Percentiles rank a stretch among this genome's conserved stretches.
Conservation (phyloP, 2,888 invertebrate genomes). For the Lasioglossum calceatum region DNA sequence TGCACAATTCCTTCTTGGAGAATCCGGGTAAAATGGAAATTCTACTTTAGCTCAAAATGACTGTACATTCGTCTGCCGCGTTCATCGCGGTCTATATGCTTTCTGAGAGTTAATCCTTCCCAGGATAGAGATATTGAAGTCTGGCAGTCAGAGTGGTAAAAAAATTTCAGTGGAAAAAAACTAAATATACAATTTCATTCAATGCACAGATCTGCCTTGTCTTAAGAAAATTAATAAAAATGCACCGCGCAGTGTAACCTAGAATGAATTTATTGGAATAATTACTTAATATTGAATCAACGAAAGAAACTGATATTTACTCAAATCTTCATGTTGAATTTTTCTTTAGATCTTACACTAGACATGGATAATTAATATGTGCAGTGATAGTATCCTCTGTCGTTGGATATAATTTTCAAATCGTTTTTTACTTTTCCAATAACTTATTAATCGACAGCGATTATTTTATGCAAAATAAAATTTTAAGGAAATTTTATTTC, state of each 20-base stretch:
- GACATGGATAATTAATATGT: neutral
- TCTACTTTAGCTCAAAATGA: neutral
- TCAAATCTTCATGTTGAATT: neutral
- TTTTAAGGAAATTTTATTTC: too few relatives aligned
- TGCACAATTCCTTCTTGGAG: neutral
- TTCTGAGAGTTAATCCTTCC: neutral
- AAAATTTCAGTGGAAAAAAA: neutral
- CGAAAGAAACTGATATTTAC: neutral
- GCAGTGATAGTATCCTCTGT: too few relatives aligned
- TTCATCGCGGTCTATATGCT: neutral
- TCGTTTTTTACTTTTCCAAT: too few relatives aligned
- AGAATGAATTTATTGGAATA: neutral
- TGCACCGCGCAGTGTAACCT: neutral
- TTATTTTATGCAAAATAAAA: too few relatives aligned
- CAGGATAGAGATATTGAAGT: neutral
- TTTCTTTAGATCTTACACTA: neutral
- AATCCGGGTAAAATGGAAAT: constrained; percentile 2
- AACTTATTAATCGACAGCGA: too few relatives aligned
- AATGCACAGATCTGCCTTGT: neutral
- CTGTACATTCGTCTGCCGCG: neutral
- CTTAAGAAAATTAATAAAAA: neutral
- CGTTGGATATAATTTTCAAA: neutral
- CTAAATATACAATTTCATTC: neutral
- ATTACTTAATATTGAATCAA: neutral
- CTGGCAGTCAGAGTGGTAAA: neutral